Evolutionary conservation across 1,140 invertebrate species (phyloP).

Genomic region (Fopius arisanus): DNA sequence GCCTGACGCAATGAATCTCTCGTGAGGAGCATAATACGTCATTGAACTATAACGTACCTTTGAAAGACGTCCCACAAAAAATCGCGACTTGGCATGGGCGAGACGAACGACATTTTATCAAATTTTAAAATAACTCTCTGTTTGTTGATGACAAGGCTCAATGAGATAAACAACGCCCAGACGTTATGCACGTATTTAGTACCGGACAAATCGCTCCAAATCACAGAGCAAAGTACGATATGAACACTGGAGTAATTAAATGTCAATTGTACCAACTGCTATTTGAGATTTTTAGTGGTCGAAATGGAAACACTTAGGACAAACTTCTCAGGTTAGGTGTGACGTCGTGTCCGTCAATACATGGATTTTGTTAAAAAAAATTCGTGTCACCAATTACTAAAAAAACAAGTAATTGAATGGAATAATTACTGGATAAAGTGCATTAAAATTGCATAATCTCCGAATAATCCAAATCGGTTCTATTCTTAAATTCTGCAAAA

Average conservation of each 20-base stretch:
- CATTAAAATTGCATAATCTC: too few species aligned
- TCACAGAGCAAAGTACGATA: background rate
- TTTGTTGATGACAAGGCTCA: background rate
- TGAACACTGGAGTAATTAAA: background rate
- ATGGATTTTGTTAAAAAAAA: background rate
- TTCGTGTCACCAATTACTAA: background rate
- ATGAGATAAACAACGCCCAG: background rate
- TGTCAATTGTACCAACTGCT: background rate
- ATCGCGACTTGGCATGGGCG: slow-evolving; percentile 76
- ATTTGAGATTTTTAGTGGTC: background rate
- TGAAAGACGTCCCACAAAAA: slow-evolving; percentile 84
- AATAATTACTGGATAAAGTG: background rate
- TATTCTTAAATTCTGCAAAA: too few species aligned
- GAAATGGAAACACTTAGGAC: background rate
- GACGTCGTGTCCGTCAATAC: background rate
- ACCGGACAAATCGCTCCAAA: background rate
- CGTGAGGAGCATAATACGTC: background rate
- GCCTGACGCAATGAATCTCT: too few species aligned
- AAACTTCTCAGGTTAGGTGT: background rate
- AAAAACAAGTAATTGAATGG: background rate
- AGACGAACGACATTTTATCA: slow-evolving; percentile 63
- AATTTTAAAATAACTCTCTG: background rate
- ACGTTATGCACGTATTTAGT: background rate
- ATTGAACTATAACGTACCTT: too few species aligned
- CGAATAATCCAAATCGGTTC: too few species aligned